A percentile compares a stretch with the other conserved stretches of the same genome.
Conservation (phyloP, 2,797 vertebrate genomes). For the Rhinatrema bivittatum region DNA sequence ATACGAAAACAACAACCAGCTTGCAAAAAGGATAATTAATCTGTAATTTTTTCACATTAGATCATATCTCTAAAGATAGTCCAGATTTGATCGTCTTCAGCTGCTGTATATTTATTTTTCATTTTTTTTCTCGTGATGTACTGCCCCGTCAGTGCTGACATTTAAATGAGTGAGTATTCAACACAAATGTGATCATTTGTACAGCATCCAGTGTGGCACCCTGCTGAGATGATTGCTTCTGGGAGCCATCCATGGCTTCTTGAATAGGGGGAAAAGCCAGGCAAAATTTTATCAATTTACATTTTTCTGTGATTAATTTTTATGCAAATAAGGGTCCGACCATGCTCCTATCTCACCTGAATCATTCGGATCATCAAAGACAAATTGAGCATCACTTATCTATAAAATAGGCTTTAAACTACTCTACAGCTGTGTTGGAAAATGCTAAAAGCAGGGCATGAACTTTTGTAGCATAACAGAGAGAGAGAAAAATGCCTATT, state of each 20-base stretch:
- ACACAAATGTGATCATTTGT: slow-evolving; percentile 89
- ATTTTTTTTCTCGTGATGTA: slow-evolving; percentile 52
- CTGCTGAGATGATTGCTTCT: slow-evolving; percentile 90
- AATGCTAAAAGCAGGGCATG: slow-evolving; percentile 66
- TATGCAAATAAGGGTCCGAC: slow-evolving; percentile 77
- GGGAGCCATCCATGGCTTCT: slow-evolving; percentile 70
- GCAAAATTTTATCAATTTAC: slow-evolving; percentile 81
- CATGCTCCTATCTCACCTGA: slow-evolving; percentile 79
- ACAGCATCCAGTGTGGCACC: slow-evolving; percentile 83
- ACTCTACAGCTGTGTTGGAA: slow-evolving; percentile 73
- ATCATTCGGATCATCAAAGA: slow-evolving; percentile 80
- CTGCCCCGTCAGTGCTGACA: slow-evolving; percentile 87
- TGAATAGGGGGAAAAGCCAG: slow-evolving; percentile 67
- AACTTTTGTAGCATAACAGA: slow-evolving; percentile 62
- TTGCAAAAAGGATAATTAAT: slow-evolving; percentile 83
- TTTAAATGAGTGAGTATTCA: slow-evolving; percentile 96
- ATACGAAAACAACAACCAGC: slow-evolving; percentile 83
- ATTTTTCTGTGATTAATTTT: slow-evolving; percentile 88
- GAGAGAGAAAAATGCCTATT: slow-evolving; percentile 59
- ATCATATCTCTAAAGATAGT: slow-evolving; percentile 68
- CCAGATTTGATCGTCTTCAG: slow-evolving; percentile 63
- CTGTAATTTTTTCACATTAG: slow-evolving; percentile 80
- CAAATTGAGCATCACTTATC: slow-evolving; percentile 80
- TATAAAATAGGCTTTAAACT: slow-evolving; percentile 76
- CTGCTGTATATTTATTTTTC: slow-evolving; percentile 71